Conservation (phyloP, 2,888 invertebrate species). For the Apamea crenata region DNA sequence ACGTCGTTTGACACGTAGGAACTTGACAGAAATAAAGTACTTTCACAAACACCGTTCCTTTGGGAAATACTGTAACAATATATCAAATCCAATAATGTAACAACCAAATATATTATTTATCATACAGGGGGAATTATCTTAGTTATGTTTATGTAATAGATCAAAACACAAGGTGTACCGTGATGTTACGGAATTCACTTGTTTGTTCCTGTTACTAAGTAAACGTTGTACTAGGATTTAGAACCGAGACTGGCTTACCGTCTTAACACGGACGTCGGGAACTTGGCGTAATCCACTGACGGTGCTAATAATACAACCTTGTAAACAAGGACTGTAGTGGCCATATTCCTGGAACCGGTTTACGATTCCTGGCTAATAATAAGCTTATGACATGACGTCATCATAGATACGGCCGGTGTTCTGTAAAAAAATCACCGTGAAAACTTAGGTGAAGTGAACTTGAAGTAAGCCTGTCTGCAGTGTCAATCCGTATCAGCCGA, state of each 20-base stretch:
- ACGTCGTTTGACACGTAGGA: constrained; percentile 27
- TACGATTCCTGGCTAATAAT: background rate
- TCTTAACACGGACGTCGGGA: constrained; percentile 3
- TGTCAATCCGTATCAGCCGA: too few relatives aligned
- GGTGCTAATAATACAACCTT: constrained; percentile 12
- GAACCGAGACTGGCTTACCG: constrained; percentile 1
- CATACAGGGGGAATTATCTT: constrained; percentile 24
- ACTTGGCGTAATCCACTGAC: background rate
- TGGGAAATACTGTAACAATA: constrained; percentile 7
- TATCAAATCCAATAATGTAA: constrained; percentile 21
- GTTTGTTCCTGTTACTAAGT: constrained; percentile 26
- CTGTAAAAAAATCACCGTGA: too few relatives aligned
- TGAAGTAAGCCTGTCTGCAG: too few relatives aligned
- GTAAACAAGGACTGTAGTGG: background rate
- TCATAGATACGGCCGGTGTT: background rate
- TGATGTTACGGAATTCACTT: constrained; percentile 2
- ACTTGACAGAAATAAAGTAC: constrained; percentile 14
- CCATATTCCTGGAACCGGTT: background rate
- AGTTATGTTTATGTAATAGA: constrained; percentile 43
- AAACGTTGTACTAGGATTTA: constrained; percentile 19
- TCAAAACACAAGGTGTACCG: constrained; percentile 1
- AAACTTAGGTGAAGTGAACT: too few relatives aligned
- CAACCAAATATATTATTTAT: constrained; percentile 15
- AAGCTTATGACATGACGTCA: background rate
- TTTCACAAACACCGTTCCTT: background rate